A percentile compares a stretch with the other conserved stretches of the same genome.
Conservation (phyloP, 2,888 invertebrate genomes). For the Drosophila paramelanica region DNA sequence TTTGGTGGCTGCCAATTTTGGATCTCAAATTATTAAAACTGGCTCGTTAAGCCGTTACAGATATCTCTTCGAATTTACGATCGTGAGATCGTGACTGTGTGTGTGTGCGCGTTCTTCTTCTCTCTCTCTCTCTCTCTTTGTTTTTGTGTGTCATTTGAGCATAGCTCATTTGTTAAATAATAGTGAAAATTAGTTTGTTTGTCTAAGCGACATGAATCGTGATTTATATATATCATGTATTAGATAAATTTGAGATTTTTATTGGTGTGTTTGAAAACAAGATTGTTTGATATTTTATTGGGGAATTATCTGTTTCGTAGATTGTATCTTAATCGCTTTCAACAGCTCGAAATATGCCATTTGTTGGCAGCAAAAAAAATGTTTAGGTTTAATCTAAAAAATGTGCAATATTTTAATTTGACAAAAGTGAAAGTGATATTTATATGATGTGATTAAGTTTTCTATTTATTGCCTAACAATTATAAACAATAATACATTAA, state of each 20-base stretch:
- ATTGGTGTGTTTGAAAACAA: slow-evolving; percentile 28
- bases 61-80: slow-evolving; percentile 46
- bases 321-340: slow-evolving; percentile 22
- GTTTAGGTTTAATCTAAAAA: not conserved
- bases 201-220: slow-evolving; percentile 57
- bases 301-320: slow-evolving; percentile 9
- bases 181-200: slow-evolving; percentile 74
- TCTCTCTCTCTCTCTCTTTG: not conserved
- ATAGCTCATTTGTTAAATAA: slow-evolving; percentile 70
- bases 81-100: slow-evolving; percentile 31
- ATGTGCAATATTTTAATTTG: slow-evolving; percentile 10
- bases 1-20: slow-evolving; percentile 64
- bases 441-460: not conserved
- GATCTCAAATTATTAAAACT: slow-evolving; percentile 55
- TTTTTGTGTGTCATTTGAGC: slow-evolving; percentile 33
- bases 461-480: slow-evolving; percentile 3
- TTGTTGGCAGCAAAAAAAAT: not conserved
- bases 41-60: slow-evolving; percentile 57
- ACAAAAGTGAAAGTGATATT: slow-evolving; percentile 14
- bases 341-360: slow-evolving; percentile 13
- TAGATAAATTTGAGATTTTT: slow-evolving; percentile 42
- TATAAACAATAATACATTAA: not conserved
- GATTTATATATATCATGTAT: slow-evolving; percentile 59
- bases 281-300: slow-evolving; percentile 37
- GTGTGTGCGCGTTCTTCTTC: not conserved